Evolutionary conservation across 2,113 vertebrate genomes (phyloP).

Genomic region (Ramphastos sulfuratus): DNA sequence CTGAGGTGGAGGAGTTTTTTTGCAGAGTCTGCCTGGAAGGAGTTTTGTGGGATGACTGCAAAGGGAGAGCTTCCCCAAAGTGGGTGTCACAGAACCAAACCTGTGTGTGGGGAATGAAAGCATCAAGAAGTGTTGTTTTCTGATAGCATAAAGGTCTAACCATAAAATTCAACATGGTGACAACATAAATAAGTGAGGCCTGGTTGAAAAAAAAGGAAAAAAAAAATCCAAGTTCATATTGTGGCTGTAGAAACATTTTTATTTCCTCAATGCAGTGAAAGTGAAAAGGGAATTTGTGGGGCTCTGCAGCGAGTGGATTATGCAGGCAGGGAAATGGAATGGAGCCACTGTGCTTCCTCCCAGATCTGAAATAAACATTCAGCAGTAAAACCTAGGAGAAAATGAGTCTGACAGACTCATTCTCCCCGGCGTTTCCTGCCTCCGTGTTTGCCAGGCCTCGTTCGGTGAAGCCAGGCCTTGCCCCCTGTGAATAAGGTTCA

Average conservation of each 20-base stretch:
- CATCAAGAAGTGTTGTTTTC: background rate
- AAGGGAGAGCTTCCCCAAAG: background rate
- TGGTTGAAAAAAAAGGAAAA: background rate
- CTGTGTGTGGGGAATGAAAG: background rate
- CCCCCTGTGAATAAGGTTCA: conserved; percentile 60
- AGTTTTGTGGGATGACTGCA: background rate
- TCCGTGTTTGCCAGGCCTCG: conserved; percentile 70
- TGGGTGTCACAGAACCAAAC: background rate
- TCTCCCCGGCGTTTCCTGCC: conserved; percentile 75
- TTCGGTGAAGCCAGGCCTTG: conserved; percentile 64
- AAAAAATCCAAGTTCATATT: background rate
- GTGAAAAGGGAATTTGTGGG: conserved; percentile 9
- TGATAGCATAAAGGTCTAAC: background rate
- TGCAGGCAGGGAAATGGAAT: conserved; percentile 74
- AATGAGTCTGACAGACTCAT: conserved; percentile 79
- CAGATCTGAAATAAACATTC: conserved; percentile 81
- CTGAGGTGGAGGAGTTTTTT: background rate
- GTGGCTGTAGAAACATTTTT: background rate
- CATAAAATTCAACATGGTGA: background rate
- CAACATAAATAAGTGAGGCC: background rate
- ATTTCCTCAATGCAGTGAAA: background rate
- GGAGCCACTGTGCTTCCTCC: conserved; percentile 73
- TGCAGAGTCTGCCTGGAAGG: background rate
- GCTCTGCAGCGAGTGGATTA: conserved; percentile 20
- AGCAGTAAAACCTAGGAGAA: conserved; percentile 73